Conservation (phyloP, 2,113 vertebrate genomes). For the Entelurus aequoreus region DNA sequence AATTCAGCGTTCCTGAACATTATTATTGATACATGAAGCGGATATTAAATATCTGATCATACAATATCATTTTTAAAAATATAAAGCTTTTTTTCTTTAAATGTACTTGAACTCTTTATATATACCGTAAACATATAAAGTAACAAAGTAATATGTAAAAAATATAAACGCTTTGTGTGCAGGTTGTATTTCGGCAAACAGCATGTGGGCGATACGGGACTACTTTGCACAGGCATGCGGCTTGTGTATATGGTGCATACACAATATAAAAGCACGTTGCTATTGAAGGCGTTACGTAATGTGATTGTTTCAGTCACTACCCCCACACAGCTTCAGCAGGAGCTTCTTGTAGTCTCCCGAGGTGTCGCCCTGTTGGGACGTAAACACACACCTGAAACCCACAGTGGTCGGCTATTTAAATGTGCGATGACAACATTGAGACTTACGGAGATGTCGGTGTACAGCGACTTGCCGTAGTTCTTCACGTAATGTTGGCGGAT, state of each 20-base stretch:
- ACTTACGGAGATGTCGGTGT: constrained; percentile 86
- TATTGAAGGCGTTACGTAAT: not conserved
- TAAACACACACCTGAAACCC: not conserved
- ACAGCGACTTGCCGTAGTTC: constrained; percentile 88
- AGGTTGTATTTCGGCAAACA: constrained; percentile 23
- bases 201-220: constrained; percentile 22
- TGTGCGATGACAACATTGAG: not conserved
- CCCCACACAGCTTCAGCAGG: constrained; percentile 92
- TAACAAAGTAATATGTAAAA: constrained; percentile 26
- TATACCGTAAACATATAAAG: not conserved
- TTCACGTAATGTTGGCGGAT: constrained; percentile 85
- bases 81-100: constrained; percentile 24
- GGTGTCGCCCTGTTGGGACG: constrained; percentile 82
- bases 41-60: constrained; percentile 23
- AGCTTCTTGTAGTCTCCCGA: constrained; percentile 96
- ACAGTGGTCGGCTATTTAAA: not conserved
- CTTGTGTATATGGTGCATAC: constrained; percentile 26
- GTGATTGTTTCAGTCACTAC: constrained; percentile 77
- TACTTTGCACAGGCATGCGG: constrained; percentile 49
- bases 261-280: constrained; percentile 19
- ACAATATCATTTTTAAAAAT: constrained; percentile 35
- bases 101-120: constrained; percentile 1
- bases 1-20: constrained; percentile 23
- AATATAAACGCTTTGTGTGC: constrained; percentile 33
- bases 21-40: constrained; percentile 7